Conservation (phyloP, 2,113 vertebrate genomes). For the Cyanoderma ruficeps region DNA sequence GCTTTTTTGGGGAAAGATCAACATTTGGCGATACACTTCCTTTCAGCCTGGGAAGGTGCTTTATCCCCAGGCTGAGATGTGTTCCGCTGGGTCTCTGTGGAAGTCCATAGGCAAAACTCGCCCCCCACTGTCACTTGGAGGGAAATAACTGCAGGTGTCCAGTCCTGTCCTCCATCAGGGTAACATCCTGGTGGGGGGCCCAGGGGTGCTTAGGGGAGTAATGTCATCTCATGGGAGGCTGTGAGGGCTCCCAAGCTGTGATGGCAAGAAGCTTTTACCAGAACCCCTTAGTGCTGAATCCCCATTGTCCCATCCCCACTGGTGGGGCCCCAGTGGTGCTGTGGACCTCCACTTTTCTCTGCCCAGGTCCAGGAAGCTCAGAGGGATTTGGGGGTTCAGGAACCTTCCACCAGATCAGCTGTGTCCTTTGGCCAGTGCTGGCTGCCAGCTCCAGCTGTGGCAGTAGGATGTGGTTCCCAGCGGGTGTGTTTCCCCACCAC, state of each 20-base stretch:
- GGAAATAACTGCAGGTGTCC: neutral
- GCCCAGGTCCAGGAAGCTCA: neutral
- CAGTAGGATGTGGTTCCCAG: neutral
- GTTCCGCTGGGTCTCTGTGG: neutral
- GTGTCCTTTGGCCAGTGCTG: neutral
- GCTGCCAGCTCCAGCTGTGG: neutral
- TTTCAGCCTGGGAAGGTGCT: neutral
- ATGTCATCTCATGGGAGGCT: neutral
- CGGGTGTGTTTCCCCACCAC: neutral
- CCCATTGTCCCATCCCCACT: neutral
- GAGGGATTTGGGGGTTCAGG: neutral
- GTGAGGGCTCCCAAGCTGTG: neutral
- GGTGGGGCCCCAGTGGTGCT: neutral
- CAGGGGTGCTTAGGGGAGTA: fast-evolving
- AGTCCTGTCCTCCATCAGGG: neutral
- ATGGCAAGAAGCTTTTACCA: neutral
- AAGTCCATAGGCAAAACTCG: neutral
- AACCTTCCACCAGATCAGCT: neutral
- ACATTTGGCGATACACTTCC: neutral
- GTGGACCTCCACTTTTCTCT: neutral
- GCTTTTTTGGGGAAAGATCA: neutral
- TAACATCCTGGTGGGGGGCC: neutral
- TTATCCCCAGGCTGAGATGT: neutral
- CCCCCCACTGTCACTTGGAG: neutral
- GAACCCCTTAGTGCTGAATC: neutral